Conservation (phyloP, 1,140 invertebrate genomes). For the Brachionus paranguensis region DNA sequence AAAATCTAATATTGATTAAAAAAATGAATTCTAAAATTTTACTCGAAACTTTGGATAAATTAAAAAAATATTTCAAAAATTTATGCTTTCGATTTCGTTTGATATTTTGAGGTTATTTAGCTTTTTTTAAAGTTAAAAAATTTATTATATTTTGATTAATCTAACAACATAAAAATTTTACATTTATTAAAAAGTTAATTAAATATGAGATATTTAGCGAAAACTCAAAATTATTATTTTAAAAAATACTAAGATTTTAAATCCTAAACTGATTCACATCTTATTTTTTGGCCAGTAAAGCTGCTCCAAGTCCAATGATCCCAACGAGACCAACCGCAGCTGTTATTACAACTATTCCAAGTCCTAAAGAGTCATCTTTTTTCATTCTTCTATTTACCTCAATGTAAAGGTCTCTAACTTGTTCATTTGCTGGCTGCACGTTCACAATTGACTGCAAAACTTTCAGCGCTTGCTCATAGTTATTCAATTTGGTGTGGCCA, state of each 20-base stretch:
- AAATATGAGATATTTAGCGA: not conserved
- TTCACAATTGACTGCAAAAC: conserved; percentile 31
- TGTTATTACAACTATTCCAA: conserved; percentile 31
- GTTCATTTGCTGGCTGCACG: conserved; percentile 26
- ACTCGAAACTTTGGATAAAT: too few species aligned
- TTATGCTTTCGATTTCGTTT: too few species aligned
- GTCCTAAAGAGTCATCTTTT: conserved; percentile 4
- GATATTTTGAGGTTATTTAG: too few species aligned
- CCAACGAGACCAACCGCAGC: conserved; percentile 31
- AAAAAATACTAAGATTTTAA: not conserved
- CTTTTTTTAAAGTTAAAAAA: too few species aligned
- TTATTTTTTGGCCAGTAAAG: conserved; percentile 18
- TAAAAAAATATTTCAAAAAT: too few species aligned
- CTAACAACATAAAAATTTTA: not conserved
- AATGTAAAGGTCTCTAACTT: conserved; percentile 1
- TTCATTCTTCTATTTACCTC: conserved; percentile 35
- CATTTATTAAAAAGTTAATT: not conserved
- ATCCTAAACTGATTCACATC: not conserved
- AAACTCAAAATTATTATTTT: not conserved
- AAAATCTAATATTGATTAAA: too few species aligned
- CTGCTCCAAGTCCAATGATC: not conserved
- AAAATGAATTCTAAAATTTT: too few species aligned
- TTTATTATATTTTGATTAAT: too few species aligned
- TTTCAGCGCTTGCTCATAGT: conserved; percentile 29
- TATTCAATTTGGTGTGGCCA: conserved; percentile 28